phyloP scores from a whole-genome alignment of 1,140 invertebrate species.

The Zaprionus gabonicus region DNA sequence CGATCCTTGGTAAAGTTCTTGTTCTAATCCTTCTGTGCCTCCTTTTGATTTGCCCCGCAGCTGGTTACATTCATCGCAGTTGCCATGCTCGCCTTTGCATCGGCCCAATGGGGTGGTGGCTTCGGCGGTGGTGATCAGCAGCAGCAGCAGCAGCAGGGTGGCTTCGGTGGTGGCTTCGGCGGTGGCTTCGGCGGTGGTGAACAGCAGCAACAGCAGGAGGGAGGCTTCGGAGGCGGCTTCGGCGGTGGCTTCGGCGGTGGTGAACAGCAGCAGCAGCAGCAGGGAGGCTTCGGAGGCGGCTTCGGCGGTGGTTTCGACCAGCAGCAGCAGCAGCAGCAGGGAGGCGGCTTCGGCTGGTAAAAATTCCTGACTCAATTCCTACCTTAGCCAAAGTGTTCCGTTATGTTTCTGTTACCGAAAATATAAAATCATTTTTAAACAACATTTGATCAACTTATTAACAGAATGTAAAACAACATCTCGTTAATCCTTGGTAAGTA shows the following conservation, averaged over 20 bases:
- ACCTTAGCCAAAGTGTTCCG: not conserved
- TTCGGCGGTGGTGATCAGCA: too few species aligned
- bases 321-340: not conserved
- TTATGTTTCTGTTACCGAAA: not conserved
- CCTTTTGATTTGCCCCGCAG: not conserved
- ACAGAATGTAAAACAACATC: not conserved
- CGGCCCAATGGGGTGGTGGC: not conserved
- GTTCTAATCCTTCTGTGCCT: not conserved
- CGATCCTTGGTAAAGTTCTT: not conserved
- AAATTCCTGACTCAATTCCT: not conserved
- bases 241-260: not conserved
- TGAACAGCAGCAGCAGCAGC: not conserved
- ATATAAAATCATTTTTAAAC: not conserved
- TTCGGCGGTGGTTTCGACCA: not conserved
- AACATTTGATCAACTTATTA: not conserved
- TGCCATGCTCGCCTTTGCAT: slow-evolving; percentile 1
- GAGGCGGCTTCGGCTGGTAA: not conserved
- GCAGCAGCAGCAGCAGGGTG: too few species aligned
- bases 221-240: not conserved
- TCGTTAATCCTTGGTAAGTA: too few species aligned
- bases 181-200: not conserved
- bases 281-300: not conserved
- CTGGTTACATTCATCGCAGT: slow-evolving; percentile 5
- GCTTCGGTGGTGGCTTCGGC: not conserved
- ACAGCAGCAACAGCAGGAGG: not conserved